These are phyloP conservation scores for Perizoma affinitatum DNA, from an alignment of 2,888 invertebrate genomes.

Conservation along the genomic window DNA sequence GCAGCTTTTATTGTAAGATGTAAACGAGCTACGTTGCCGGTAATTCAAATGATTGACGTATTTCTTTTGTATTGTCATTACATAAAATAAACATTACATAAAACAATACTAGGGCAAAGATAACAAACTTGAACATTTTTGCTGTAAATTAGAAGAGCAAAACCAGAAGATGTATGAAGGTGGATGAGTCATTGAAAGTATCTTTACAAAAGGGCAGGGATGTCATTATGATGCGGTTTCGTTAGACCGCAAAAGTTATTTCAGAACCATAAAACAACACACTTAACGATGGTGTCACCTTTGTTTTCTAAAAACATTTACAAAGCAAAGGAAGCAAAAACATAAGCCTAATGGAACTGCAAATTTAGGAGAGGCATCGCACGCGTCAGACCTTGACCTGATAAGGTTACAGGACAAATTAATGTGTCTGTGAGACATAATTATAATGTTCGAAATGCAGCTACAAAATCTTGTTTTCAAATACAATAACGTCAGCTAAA, in stretches of 20 bases:
- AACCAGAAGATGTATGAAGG: no score
- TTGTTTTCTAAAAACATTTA: conserved; percentile 17
- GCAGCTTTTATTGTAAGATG: no score
- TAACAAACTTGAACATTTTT: no score
- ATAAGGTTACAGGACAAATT: conserved; percentile 44
- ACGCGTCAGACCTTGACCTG: conserved; percentile 70
- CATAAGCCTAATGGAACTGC: conserved; percentile 69
- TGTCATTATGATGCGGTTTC: not conserved
- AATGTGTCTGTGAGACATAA: conserved; percentile 31
- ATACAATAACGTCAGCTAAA: no score
- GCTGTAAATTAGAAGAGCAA: no score
- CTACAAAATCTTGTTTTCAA: not conserved
- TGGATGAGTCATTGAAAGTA: no score
- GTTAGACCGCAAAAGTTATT: not conserved
- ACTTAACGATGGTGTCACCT: conserved; percentile 3
- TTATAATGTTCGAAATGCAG: not conserved
- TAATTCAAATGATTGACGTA: no score
- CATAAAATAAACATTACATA: no score
- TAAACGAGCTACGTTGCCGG: no score
- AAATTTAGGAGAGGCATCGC: conserved; percentile 70
- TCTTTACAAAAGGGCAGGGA: not conserved
- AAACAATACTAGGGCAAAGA: no score
- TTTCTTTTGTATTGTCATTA: no score
- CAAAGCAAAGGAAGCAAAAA: conserved; percentile 43
- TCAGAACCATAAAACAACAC: conserved; percentile 3